Conservation (phyloP, 2,797 vertebrate species). For the Microctenopoma steveboyesi region DNA sequence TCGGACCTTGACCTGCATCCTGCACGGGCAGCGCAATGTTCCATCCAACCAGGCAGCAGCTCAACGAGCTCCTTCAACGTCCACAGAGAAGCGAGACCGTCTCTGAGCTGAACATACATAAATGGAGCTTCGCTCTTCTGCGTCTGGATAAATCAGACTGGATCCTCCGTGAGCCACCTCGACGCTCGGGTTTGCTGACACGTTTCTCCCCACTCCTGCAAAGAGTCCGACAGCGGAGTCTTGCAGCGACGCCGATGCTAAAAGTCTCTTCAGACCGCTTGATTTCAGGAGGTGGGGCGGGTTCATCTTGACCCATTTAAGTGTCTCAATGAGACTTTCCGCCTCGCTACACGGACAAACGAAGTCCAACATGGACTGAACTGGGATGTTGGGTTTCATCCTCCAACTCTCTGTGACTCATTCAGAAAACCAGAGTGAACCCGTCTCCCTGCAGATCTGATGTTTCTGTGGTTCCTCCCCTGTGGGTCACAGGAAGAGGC, state of each 20-base stretch:
- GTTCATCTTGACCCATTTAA: neutral
- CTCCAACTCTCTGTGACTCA: neutral
- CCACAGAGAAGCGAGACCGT: neutral
- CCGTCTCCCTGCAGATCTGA: neutral
- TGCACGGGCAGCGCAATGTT: neutral
- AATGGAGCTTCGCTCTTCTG: neutral
- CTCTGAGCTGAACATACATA: neutral
- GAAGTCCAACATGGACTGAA: neutral
- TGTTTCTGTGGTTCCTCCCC: neutral
- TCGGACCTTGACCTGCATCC: neutral
- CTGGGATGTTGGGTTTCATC: neutral
- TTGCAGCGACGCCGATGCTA: neutral
- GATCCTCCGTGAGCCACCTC: neutral
- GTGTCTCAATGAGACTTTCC: neutral
- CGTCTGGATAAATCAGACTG: neutral
- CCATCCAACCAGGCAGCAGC: neutral
- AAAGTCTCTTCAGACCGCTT: neutral
- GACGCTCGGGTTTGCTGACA: neutral
- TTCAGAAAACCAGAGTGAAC: neutral
- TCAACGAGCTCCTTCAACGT: neutral
- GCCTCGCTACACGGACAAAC: neutral
- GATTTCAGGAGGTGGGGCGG: too few relatives aligned
- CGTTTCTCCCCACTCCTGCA: too few relatives aligned
- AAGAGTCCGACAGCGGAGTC: neutral
- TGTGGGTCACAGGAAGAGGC: constrained; percentile 29